phyloP scores from a whole-genome alignment of 2,797 vertebrate species.

The Pangasius sanitwongsei region DNA sequence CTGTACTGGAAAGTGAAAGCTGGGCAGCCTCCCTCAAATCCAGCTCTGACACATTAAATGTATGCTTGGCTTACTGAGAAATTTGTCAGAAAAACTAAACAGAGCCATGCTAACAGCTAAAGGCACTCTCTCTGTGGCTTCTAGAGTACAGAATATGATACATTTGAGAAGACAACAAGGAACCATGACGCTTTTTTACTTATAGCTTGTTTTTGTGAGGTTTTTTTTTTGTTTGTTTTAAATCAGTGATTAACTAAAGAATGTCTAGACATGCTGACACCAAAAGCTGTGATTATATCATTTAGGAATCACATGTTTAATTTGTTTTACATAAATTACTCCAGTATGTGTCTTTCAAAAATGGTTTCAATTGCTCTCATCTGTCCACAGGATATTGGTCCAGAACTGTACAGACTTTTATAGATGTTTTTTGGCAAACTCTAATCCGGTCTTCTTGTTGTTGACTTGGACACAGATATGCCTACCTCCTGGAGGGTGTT shows the following conservation, averaged over 20 bases:
- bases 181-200: not conserved
- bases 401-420: not conserved
- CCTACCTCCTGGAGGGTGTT: not conserved
- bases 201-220: not conserved
- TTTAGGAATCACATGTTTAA: not conserved
- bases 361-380: not conserved
- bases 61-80: slow-evolving; percentile 39
- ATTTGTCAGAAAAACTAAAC: slow-evolving; percentile 26
- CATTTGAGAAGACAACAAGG: not conserved
- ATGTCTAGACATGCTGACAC: not conserved
- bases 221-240: not conserved
- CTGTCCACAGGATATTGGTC: not conserved
- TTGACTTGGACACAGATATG: not conserved
- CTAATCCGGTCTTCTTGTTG: not conserved
- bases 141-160: not conserved
- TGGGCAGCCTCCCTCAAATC: not conserved
- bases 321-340: not conserved
- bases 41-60: slow-evolving; percentile 50
- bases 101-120: slow-evolving; percentile 40
- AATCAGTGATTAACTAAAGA: not conserved
- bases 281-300: not conserved
- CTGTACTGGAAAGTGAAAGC: slow-evolving; percentile 41
- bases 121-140: slow-evolving; percentile 36
- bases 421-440: not conserved
- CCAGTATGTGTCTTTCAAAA: not conserved